Conservation (phyloP, 1,140 invertebrate species). For the Formica selysi region DNA sequence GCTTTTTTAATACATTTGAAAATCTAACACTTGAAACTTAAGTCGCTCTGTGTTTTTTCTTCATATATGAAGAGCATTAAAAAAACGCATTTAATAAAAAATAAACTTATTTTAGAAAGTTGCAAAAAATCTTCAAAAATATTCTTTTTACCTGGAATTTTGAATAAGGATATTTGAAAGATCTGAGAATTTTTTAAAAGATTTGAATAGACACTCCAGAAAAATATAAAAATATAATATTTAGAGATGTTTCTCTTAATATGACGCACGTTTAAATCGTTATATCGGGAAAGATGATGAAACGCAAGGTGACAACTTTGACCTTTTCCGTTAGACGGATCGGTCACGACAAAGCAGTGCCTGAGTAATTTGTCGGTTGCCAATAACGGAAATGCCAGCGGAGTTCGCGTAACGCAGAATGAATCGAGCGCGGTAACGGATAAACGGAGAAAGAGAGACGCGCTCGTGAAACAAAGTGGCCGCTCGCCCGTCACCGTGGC, state of each 20-base stretch:
- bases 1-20: too few species aligned
- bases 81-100: too few species aligned
- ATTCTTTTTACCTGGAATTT: too few species aligned
- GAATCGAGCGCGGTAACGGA: slow-evolving; percentile 33
- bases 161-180: too few species aligned
- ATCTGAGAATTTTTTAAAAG: too few species aligned
- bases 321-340: slow-evolving; percentile 10
- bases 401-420: slow-evolving; percentile 20
- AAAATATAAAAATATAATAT: too few species aligned
- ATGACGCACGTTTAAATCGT: background rate
- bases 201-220: too few species aligned
- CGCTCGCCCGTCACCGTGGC: slow-evolving; percentile 62
- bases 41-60: too few species aligned
- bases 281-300: background rate
- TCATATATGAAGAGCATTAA: too few species aligned
- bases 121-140: background rate
- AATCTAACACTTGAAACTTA: too few species aligned
- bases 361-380: slow-evolving; percentile 41
- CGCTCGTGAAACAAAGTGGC: slow-evolving; percentile 69
- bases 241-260: background rate
- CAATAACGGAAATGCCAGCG: slow-evolving; percentile 54
- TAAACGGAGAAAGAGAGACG: slow-evolving; percentile 50
- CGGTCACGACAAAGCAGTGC: background rate
- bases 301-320: background rate
- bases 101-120: too few species aligned